These are phyloP conservation scores for Trichogramma pretiosum DNA, from an alignment of 1,140 invertebrate species.

Conservation along the genomic window DNA sequence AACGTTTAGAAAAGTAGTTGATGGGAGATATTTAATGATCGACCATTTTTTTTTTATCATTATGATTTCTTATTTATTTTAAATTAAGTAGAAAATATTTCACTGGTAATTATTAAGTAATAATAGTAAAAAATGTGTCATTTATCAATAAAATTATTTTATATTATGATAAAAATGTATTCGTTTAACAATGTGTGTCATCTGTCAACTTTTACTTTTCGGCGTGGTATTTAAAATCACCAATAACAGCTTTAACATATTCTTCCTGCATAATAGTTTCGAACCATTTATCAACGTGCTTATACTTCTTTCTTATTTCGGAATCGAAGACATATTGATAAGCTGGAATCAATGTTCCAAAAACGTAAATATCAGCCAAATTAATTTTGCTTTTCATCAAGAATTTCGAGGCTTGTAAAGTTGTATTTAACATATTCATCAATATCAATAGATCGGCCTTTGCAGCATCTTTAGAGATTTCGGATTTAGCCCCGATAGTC, in stretches of 20 bases:
- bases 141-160: too few relatives aligned
- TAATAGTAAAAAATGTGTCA: too few relatives aligned
- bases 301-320: constrained; percentile 42
- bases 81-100: too few relatives aligned
- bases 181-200: neutral
- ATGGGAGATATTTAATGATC: too few relatives aligned
- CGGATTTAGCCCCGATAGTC: constrained; percentile 6
- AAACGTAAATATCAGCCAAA: constrained; percentile 63
- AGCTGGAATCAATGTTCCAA: constrained; percentile 51
- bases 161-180: too few relatives aligned
- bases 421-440: constrained; percentile 48
- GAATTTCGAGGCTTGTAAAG: constrained; percentile 56
- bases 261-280: constrained; percentile 60
- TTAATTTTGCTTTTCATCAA: constrained; percentile 64
- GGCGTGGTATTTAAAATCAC: constrained; percentile 23
- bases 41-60: too few relatives aligned
- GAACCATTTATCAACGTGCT: constrained; percentile 64
- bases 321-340: constrained; percentile 49
- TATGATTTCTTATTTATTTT: too few relatives aligned
- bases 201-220: constrained; percentile 12
- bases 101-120: too few relatives aligned
- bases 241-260: constrained; percentile 44
- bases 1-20: too few relatives aligned
- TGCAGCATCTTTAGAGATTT: constrained; percentile 17
- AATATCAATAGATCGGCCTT: constrained; percentile 27